Evolutionary conservation across 1,140 invertebrate genomes (phyloP).

Genomic region (Sitobion miscanthi): DNA sequence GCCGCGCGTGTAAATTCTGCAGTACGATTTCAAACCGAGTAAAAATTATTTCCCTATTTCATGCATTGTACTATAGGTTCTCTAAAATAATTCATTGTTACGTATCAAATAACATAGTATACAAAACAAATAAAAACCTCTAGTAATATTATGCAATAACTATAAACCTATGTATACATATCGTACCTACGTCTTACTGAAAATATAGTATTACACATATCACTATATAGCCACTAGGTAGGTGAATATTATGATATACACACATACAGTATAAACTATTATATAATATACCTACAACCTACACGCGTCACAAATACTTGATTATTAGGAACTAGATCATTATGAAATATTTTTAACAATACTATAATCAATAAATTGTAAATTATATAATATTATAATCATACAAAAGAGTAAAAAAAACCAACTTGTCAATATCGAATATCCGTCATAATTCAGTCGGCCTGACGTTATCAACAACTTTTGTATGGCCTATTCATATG

Average conservation of each 20-base stretch:
- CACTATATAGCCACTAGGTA: background rate
- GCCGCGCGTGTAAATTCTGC: background rate
- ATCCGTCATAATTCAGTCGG: too few species aligned
- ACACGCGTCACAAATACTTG: too few species aligned
- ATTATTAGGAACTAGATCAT: too few species aligned
- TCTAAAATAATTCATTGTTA: background rate
- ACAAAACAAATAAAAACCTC: background rate
- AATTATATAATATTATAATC: too few species aligned
- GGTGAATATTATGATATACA: background rate
- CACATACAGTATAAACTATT: background rate
- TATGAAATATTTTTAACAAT: too few species aligned
- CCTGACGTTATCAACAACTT: too few species aligned
- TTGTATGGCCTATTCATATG: too few species aligned
- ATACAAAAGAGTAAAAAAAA: too few species aligned
- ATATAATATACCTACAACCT: too few species aligned
- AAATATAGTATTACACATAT: background rate
- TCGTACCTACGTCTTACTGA: background rate
- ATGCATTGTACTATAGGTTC: background rate
- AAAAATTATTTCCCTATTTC: slow-evolving; percentile 14
- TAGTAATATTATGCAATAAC: background rate
- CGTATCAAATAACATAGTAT: background rate
- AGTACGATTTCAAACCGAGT: background rate
- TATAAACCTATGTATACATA: background rate
- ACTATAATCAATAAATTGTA: too few species aligned
- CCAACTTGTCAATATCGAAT: too few species aligned